Base-by-base conservation (phyloP, 2,888 invertebrate genomes). In the Agrotis segetum region DNA sequence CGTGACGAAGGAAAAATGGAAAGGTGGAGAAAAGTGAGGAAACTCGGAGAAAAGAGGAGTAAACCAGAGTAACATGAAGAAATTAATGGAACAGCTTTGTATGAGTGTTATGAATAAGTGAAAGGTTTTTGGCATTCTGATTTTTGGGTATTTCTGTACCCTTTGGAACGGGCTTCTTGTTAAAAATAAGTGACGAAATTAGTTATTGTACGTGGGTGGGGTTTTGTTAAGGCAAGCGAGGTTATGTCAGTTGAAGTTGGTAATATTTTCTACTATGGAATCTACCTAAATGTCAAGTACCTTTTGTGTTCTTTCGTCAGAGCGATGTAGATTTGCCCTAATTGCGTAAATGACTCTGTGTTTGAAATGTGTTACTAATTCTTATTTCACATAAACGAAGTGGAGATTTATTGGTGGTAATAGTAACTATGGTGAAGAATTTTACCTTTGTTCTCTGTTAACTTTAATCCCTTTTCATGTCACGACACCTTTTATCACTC, bases 1-100 rank as follows among this genome's bases (percentile, higher is more conserved):
- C 52, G 65, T 82, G 82, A 82, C 82, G 74, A 69, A 24, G 79
- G 82, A 52, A 77, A 52, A 47, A 56, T 60, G 59, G 67, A 50
- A 64, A 68, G 53, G 9, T 19, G 47, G 29, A 24, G 46, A 49
- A 68, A 55, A n/a, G 2, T 55, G 29, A 34, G 19, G 34, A 56
- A 56, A 34, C 17, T 1, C 21, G 21, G 29, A 21, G 55, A 44
- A 73, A 74, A 13, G 21, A 19, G 4, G 13, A 14, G 4, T 16
- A 74, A 76, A 76, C 17, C 13, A 6, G 24, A 13, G 44, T 24
- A 21, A 75, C 21, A 24, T 40, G n/a, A 61, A 63, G 49, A 63
- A 63, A 82, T 79, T 64, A 72, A 77, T 77, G 56, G 53, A 73
- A 73, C 53, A 66, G 44, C 68, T 73, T 82, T 77, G 46, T 73